Conservation (phyloP, 2,888 invertebrate species). For the Danaus chrysippus region DNA sequence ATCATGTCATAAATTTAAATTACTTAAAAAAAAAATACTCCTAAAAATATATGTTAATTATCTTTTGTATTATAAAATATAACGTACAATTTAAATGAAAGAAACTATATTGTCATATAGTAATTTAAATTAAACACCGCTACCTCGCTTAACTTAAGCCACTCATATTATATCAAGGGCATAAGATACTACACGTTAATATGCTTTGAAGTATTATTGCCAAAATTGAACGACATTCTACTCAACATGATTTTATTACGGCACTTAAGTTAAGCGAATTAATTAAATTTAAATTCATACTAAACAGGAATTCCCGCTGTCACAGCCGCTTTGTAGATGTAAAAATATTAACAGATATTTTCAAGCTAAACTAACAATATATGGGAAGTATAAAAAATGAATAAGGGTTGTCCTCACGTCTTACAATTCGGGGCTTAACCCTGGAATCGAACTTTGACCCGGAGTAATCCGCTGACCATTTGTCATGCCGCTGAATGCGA, state of each 20-base stretch:
- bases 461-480: conserved; percentile 38
- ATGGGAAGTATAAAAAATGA: conserved; percentile 20
- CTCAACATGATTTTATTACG: conserved; percentile 3
- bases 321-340: background rate
- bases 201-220: conserved; percentile 9
- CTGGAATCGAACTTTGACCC: conserved; percentile 42
- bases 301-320: too few species aligned
- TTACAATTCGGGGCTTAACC: conserved; percentile 38
- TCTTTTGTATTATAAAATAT: too few species aligned
- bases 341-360: background rate
- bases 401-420: conserved; percentile 26
- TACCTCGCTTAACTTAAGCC: background rate
- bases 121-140: background rate
- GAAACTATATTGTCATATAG: background rate
- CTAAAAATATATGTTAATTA: too few species aligned
- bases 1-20: too few species aligned
- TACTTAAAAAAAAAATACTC: too few species aligned
- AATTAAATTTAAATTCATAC: too few species aligned
- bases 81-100: background rate
- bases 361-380: conserved; percentile 5
- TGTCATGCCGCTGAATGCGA: conserved; percentile 32
- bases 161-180: background rate
- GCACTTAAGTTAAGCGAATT: background rate
- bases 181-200: conserved; percentile 3
- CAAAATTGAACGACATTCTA: conserved; percentile 4